Percentiles rank a stretch among this genome's conserved stretches.
phyloP scores from a whole-genome alignment of 2,797 vertebrate species.

The Hipposideros larvatus region DNA sequence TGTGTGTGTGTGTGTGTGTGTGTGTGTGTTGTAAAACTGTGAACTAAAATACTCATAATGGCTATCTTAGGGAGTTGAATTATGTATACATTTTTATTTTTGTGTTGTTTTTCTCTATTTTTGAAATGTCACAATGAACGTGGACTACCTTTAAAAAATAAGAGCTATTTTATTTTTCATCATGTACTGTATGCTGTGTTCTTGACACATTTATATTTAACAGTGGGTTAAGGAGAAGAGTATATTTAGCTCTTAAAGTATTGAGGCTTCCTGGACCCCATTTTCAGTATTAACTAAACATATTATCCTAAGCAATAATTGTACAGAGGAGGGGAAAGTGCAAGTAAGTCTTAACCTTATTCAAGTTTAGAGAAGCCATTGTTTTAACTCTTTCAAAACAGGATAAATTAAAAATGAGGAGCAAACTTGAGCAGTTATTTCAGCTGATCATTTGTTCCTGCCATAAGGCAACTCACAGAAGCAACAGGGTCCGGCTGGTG shows the following conservation, averaged over 20 bases:
- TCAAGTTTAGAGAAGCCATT: slow-evolving; percentile 9
- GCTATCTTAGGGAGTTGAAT: background rate
- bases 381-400: slow-evolving; percentile 52
- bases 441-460: background rate
- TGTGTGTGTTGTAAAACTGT: slow-evolving; percentile 3
- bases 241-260: slow-evolving; percentile 43
- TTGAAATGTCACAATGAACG: slow-evolving; percentile 21
- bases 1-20: background rate
- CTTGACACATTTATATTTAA: background rate
- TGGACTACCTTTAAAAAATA: slow-evolving; percentile 29
- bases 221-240: background rate
- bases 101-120: slow-evolving; percentile 23
- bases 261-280: background rate
- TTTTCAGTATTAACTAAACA: slow-evolving; percentile 26
- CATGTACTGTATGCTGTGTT: background rate
- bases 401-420: background rate
- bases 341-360: background rate
- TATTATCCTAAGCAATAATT: slow-evolving; percentile 6
- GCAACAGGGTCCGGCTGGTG: background rate
- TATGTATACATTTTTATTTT: slow-evolving; percentile 1
- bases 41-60: slow-evolving; percentile 12
- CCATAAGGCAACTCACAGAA: background rate
- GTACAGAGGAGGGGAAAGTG: background rate
- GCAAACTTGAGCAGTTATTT: background rate
- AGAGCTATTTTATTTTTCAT: background rate